These are phyloP conservation scores for Oscheius sp. DNA, from an alignment of 2,888 invertebrate species.

Conservation along the genomic window DNA sequence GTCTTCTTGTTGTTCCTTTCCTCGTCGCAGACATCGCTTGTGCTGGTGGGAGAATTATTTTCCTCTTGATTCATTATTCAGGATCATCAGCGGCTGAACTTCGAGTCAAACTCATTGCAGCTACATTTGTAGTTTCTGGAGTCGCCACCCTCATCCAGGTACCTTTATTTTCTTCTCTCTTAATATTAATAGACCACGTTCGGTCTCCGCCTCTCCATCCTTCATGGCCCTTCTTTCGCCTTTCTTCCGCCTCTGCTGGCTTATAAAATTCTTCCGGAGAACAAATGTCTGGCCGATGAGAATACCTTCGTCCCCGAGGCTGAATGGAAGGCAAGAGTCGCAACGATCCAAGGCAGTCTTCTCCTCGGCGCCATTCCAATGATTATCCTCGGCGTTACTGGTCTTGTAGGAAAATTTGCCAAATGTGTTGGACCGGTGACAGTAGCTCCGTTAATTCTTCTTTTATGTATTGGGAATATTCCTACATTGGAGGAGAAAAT, in stretches of 20 bases:
- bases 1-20: slow-evolving; percentile 61
- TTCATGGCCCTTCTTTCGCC: slow-evolving; percentile 68
- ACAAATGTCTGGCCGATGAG: slow-evolving; percentile 46
- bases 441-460: slow-evolving; percentile 57
- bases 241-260: slow-evolving; percentile 65
- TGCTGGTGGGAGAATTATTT: slow-evolving; percentile 57
- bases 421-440: slow-evolving; percentile 64
- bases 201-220: slow-evolving; percentile 49
- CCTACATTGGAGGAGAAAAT: slow-evolving; percentile 58
- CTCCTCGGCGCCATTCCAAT: slow-evolving; percentile 59
- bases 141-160: slow-evolving; percentile 62
- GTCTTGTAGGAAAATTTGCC: slow-evolving; percentile 47
- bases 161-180: neutral
- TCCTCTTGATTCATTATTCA: too few relatives aligned
- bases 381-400: slow-evolving; percentile 59
- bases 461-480: slow-evolving; percentile 57
- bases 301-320: slow-evolving; percentile 56
- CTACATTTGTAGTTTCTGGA: slow-evolving; percentile 63
- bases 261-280: slow-evolving; percentile 44
- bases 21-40: slow-evolving; percentile 58
- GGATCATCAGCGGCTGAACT: slow-evolving; percentile 1
- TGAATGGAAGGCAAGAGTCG: slow-evolving; percentile 46
- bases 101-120: slow-evolving; percentile 58
- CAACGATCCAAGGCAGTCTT: slow-evolving; percentile 57
- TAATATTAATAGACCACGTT: neutral